Percentiles rank a stretch among this genome's conserved stretches.
These are phyloP conservation scores for Dendrocincla tyrannina DNA, from an alignment of 2,797 vertebrate species.

Conservation along the genomic window DNA sequence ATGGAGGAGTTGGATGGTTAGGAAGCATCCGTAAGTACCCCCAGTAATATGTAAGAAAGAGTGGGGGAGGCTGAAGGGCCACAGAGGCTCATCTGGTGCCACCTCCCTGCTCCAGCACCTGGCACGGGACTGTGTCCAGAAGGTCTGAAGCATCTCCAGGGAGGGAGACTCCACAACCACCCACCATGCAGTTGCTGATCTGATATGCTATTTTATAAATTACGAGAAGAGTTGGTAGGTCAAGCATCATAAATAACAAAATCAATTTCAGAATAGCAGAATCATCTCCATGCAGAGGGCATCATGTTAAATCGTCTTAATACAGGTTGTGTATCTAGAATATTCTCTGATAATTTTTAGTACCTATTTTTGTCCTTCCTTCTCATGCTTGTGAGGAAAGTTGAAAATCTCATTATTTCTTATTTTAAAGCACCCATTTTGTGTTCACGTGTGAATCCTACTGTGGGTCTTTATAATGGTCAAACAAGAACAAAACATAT, in stretches of 20 bases:
- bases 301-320: not conserved
- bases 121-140: not conserved
- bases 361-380: not conserved
- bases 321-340: not conserved
- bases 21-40: slow-evolving; percentile 80
- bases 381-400: not conserved
- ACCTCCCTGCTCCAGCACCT: not conserved
- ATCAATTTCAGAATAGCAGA: not conserved
- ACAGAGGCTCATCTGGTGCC: not conserved
- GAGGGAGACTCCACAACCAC: not conserved
- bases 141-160: not conserved
- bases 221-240: not conserved
- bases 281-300: not conserved
- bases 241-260: not conserved
- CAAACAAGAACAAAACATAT: not conserved
- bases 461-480: not conserved
- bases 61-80: no score
- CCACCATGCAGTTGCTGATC: not conserved
- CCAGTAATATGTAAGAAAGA: no score
- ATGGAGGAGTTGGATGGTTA: slow-evolving; percentile 78
- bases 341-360: not conserved
- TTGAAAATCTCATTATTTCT: not conserved
- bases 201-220: not conserved
- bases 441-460: not conserved
- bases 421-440: not conserved